Evolutionary conservation across 2,888 invertebrate species (phyloP), one percentile per base, ranked within the genome.

Genomic region (Deroplatys truncata): DNA sequence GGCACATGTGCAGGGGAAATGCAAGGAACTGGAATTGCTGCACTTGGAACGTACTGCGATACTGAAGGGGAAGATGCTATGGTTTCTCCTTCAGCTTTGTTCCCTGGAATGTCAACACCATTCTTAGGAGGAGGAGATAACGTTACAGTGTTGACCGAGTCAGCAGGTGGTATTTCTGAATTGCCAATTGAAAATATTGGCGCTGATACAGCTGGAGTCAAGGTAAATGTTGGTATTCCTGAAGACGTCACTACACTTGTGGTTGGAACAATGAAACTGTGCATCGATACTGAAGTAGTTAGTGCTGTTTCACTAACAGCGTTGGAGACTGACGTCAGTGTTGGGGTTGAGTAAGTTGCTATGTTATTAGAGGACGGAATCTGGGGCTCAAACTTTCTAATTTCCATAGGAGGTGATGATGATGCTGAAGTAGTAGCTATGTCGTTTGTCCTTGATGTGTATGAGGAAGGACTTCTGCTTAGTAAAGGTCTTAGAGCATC

Each of bases 11-110:
- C 89, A 10, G 89, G 89, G 4, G 89, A 89, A 84, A 89, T 43
- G 5, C 88, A 49, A 28, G 90, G 90, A 25, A 90, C 90, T 8
- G 90, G 90, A 28, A 90, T 90, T 28, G 90, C 90, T 4, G 90
- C 84, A 86, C 90, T 90, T 16, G 90, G 88, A 28, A 89, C 82
- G 31, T 86, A 89, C n/a, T 28, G 89, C 7, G 89, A 28, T 25
- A 82, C 49, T 0, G 31, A n/a, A 16, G 35, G 85, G 2, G 31
- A n/a, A 31, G 35, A 35, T 31, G 85, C 28, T 28, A 49, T 15
- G 13, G 49, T 49, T 15, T 85, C 49, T 49, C 25, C 16, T 56
- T 85, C 13, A 5, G 43, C 13, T n/a, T 28, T 13, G 15, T 0
- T 85, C 28, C 49, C 85, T 25, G 16, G 49, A 16, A 25, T 49